Conservation (phyloP, 2,888 invertebrate species). For the Hartigia nigra region DNA sequence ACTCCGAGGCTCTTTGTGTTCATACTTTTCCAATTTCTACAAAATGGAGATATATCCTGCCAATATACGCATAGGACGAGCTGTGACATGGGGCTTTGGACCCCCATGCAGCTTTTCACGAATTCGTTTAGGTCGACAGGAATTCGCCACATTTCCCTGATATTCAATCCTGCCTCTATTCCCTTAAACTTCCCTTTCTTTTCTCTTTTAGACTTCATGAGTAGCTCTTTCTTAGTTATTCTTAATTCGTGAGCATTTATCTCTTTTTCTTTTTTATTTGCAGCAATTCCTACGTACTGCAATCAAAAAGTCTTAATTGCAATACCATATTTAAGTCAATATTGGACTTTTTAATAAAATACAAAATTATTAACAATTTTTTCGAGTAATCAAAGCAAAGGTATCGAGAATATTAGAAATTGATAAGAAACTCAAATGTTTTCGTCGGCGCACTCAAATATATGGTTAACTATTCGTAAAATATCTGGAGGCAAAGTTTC, state of each 20-base stretch:
- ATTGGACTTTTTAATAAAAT: too few species aligned
- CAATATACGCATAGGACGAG: neutral
- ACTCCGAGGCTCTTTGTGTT: conserved; percentile 8
- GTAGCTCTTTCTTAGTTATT: neutral
- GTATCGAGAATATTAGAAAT: neutral
- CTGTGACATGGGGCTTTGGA: neutral
- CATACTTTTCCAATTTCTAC: conserved; percentile 5
- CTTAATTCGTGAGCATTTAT: neutral
- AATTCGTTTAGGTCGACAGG: conserved; percentile 59
- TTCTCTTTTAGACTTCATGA: neutral
- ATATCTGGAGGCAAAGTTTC: neutral
- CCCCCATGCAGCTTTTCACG: conserved; percentile 49
- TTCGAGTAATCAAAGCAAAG: neutral
- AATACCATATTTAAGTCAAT: neutral
- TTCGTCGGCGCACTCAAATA: neutral
- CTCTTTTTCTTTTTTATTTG: neutral
- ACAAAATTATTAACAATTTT: too few species aligned
- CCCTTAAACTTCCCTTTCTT: conserved; percentile 5
- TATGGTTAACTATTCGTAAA: neutral
- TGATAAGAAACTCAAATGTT: neutral
- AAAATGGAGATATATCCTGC: neutral
- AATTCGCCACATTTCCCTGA: conserved; percentile 58
- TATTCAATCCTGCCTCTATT: conserved; percentile 24
- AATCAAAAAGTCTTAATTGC: neutral
- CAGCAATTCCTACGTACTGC: neutral